Percentiles rank a stretch among this genome's conserved stretches.
Conservation (phyloP, 2,113 vertebrate genomes). For the human region GRCh38 chr4:143219501-143220000, state of each 20-base stretch:
- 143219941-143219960: background rate
- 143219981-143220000: background rate
- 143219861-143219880: background rate
- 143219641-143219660: background rate
- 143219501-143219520: background rate
- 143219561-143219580: background rate
- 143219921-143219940: background rate
- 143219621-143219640: background rate
- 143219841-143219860: background rate
- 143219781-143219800: background rate
- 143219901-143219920: background rate
- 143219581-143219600: background rate
- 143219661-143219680: background rate
- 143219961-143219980: background rate
- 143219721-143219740: background rate
- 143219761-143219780: background rate
- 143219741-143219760: background rate
- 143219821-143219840: background rate
- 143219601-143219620: background rate
- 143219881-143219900: background rate
- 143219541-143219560: background rate
- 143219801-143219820: background rate
- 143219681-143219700: background rate
- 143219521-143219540: background rate
- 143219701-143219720: conserved; percentile 18